Conservation (phyloP, 2,888 invertebrate genomes). For the Pardosa pseudoannulata region DNA sequence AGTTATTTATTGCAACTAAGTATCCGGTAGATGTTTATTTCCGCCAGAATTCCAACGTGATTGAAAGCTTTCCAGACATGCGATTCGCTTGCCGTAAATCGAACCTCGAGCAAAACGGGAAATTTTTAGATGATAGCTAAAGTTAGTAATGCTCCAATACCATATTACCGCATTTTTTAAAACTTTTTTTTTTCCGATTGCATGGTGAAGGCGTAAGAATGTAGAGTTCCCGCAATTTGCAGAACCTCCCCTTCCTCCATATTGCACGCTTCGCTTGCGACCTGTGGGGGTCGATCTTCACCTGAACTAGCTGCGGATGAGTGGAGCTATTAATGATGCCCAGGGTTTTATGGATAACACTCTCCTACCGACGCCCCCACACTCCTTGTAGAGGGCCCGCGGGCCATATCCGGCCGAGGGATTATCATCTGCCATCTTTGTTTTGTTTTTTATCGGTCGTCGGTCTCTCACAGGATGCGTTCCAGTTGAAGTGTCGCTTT, state of each 20-base stretch:
- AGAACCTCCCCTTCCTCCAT: conserved; percentile 24
- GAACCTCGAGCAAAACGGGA: too few species aligned
- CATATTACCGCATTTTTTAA: too few species aligned
- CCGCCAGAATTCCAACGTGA: too few species aligned
- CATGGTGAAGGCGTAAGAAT: too few species aligned
- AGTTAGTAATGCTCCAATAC: too few species aligned
- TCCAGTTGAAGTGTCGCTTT: background rate
- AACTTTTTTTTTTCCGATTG: too few species aligned
- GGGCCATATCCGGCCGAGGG: conserved; percentile 46
- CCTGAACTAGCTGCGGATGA: conserved; percentile 37
- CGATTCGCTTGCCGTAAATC: too few species aligned
- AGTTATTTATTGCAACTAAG: too few species aligned
- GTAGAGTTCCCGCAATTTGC: conserved; percentile 37
- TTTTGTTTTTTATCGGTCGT: conserved; percentile 12
- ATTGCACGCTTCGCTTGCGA: conserved; percentile 59
- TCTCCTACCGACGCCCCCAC: conserved; percentile 4
- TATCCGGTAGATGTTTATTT: too few species aligned
- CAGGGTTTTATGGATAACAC: conserved; percentile 53
- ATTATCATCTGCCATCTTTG: conserved; percentile 28
- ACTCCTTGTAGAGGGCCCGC: conserved; percentile 26
- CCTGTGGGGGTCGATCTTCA: conserved; percentile 36
- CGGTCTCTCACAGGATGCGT: conserved; percentile 5
- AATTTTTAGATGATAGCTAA: too few species aligned
- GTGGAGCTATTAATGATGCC: conserved; percentile 60
- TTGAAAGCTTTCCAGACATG: too few species aligned